Evolutionary conservation across 2,113 vertebrate genomes (phyloP), one percentile per base, ranked within the genome.

Genomic region (Proteles cristata): DNA sequence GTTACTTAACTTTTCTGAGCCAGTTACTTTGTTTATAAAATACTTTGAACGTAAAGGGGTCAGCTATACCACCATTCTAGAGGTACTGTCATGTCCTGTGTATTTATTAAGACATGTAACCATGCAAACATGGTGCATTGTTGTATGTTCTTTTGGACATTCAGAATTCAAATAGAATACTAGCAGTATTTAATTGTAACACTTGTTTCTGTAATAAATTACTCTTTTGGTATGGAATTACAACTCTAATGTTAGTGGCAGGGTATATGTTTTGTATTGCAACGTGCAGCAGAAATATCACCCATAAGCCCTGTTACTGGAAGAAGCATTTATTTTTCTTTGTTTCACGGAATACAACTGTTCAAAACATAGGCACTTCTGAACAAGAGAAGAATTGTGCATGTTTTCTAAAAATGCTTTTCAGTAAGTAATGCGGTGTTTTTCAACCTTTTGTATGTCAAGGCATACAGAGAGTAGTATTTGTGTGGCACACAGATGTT

Each of bases 11-110:
- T 68, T 84, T 85, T 90, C 74, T 83, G 55, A 74, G 26, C 25
- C 43, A 80, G 8, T 97, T 90, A 71, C 25, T 53, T 88, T 83
- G n/a, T 84, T 89, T 88, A 68, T 53, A 45, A 93, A 90, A 82
- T 11, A 26, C 7, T 73, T 88, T 50, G 66, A 58, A 31, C 6
- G 14, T 53, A 43, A 45, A 86, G 35, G 45, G 25, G 28, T 84
- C 1, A 16, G 6, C 1, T 88, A 17, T 95, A n/a, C 79, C 90
- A 86, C 81, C 28, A n/a, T 66, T 58, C 8, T 66, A 53, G 61
- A 76, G n/a, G n/a, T n/a, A 17, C 39, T 21, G 5, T 23, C 25
- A 25, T 63, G 4, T 39, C 55, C 9, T 61, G 23, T 50, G 1
- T 84, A 39, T 68, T 88, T 95, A 58, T 89, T 95, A 93, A 85